Conservation (phyloP, 2,797 vertebrate genomes). For the Lates japonicus region DNA sequence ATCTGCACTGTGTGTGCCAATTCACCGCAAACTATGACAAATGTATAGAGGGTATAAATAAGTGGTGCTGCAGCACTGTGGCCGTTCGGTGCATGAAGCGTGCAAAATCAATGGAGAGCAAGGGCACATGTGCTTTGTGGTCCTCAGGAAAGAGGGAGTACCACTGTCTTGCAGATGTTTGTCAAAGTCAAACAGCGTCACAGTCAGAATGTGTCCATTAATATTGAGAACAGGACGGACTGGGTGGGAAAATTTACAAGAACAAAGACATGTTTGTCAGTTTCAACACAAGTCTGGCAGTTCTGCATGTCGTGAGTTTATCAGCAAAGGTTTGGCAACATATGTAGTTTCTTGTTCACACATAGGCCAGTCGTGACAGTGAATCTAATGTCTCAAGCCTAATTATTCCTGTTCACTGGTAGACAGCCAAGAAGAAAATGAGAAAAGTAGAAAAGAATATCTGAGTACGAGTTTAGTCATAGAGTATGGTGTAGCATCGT, state of each 20-base stretch:
- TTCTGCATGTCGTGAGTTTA: neutral
- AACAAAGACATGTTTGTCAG: neutral
- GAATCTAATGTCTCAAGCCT: slow-evolving; percentile 5
- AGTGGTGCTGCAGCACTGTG: slow-evolving; percentile 6
- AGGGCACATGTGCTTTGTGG: slow-evolving; percentile 17
- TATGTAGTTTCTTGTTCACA: slow-evolving; percentile 3
- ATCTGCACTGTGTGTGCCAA: slow-evolving; percentile 21
- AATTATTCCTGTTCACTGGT: neutral
- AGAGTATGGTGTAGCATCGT: neutral
- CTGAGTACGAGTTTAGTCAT: neutral
- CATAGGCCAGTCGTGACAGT: neutral
- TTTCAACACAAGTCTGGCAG: neutral
- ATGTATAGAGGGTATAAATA: slow-evolving; percentile 51
- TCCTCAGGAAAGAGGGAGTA: slow-evolving; percentile 22
- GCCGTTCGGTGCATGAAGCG: slow-evolving; percentile 30
- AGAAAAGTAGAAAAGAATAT: neutral
- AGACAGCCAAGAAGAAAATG: neutral
- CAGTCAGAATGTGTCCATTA: too few relatives aligned
- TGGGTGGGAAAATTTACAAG: neutral
- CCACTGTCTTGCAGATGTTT: too few relatives aligned
- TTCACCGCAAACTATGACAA: slow-evolving; percentile 42
- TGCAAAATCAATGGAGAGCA: slow-evolving; percentile 45
- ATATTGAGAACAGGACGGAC: neutral
- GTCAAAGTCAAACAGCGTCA: too few relatives aligned
- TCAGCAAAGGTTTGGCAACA: neutral